phyloP scores from a whole-genome alignment of 2,888 invertebrate species.

The Thelaira solivaga region DNA sequence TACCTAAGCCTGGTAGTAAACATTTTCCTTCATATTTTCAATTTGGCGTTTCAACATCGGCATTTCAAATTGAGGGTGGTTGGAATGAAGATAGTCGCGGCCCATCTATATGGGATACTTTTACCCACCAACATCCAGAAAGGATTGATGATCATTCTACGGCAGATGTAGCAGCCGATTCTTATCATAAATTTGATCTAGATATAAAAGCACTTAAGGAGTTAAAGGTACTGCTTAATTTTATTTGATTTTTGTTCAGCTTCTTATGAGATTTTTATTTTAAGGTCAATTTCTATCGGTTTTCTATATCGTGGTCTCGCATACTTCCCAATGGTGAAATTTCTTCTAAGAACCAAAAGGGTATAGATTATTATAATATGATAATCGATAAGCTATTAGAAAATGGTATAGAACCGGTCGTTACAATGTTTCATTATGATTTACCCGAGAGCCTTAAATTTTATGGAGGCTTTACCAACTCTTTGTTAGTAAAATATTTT shows the following conservation, averaged over 20 bases:
- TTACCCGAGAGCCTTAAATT: constrained; percentile 79
- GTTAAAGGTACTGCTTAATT: constrained; percentile 67
- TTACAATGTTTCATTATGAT: constrained; percentile 80
- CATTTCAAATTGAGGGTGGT: constrained; percentile 71
- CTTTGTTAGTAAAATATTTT: constrained; percentile 77
- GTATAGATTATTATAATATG: constrained; percentile 82
- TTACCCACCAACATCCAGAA: constrained; percentile 72
- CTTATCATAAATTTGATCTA: constrained; percentile 80
- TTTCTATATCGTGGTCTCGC: constrained; percentile 82
- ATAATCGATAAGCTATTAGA: constrained; percentile 81
- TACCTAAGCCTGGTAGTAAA: constrained; percentile 55
- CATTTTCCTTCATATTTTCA: constrained; percentile 67
- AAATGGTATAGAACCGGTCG: constrained; percentile 81
- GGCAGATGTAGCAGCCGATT: constrained; percentile 81
- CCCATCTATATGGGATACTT: constrained; percentile 79
- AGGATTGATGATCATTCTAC: constrained; percentile 77
- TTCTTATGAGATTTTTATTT: neutral
- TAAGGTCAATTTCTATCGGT: constrained; percentile 78
- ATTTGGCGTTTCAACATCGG: constrained; percentile 70
- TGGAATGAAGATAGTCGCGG: constrained; percentile 77
- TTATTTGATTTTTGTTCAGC: neutral
- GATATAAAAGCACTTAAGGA: constrained; percentile 79
- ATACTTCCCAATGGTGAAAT: constrained; percentile 80
- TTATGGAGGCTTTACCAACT: constrained; percentile 79
- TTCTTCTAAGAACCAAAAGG: constrained; percentile 80